Base-by-base conservation (phyloP, 2,888 invertebrate species). In the Hydriomena furcata region DNA sequence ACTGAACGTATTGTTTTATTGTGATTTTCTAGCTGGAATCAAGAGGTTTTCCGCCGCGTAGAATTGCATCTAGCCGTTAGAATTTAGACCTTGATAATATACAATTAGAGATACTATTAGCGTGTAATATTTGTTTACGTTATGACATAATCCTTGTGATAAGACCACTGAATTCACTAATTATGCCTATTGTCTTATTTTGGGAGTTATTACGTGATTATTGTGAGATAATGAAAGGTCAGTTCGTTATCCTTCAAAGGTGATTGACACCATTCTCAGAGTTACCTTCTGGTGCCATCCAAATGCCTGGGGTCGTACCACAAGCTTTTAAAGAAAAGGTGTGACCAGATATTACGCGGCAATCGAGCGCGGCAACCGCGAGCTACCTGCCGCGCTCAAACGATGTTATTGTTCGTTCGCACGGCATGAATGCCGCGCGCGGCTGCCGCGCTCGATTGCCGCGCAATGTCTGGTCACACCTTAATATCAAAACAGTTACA, bases 131-230 rank as follows among this genome's bases (percentile, higher is more conserved):
- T 52, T 53, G 38, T 59, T 38, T 50, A 41, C 24, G 34, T 37
- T n/a, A 56, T 59, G 42, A 52, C 48, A 60, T 55, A 60, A 57
- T 52, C 50, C 43, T 55, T 57, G 54, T 47, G 54, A 60, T 55
- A 52, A 52, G 42, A 12, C 13, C 11, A 40, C 21, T 13, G 30
- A 43, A 43, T 38, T 52, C 13, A 28, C 35, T 46, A 47, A 47
- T 38, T 27, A 47, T 34, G 46, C 30, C 47, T 40, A 52, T 52
- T 52, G 47, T 52, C 13, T 46, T 40, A 32, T 37, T 47, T 52
- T 47, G 21, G 52, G 34, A 36, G 49, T n/a, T n/a, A 25, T 45
- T 32, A 17, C 4, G 17, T 17, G 5, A 25, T 31, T 37, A 25
- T 38, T 30, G 25, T 30, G 13, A n/a, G 28, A 24, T 41, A 8